Conservation (phyloP, 2,888 invertebrate genomes). For the Nomada fucata region DNA sequence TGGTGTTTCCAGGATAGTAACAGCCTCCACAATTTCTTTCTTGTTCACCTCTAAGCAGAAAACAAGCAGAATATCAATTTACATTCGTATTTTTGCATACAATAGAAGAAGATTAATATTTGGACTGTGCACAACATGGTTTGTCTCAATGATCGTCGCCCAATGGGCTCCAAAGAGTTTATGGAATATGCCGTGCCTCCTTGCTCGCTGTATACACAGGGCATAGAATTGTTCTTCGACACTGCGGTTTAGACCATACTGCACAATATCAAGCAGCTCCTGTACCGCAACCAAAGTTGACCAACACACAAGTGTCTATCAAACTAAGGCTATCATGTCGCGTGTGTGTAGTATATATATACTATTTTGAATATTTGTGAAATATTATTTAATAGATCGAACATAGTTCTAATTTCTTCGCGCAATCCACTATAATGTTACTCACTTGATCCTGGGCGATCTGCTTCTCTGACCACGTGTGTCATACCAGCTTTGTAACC, state of each 20-base stretch:
- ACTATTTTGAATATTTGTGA: too few relatives aligned
- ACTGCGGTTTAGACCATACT: conserved; percentile 87
- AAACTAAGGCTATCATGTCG: conserved; percentile 72
- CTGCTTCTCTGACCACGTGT: conserved; percentile 99
- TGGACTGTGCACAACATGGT: conserved; percentile 88
- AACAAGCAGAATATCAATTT: conserved; percentile 37
- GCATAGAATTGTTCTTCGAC: conserved; percentile 87
- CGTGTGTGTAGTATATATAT: not conserved
- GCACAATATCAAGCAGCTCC: conserved; percentile 82
- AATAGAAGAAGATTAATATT: not conserved
- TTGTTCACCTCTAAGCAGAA: conserved; percentile 96
- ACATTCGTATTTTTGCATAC: not conserved
- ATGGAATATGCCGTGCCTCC: conserved; percentile 90
- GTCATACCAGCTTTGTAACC: conserved; percentile 99
- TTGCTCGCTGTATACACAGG: conserved; percentile 85
- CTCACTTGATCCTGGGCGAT: conserved; percentile 99
- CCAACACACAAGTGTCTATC: conserved; percentile 75
- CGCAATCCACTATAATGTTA: conserved; percentile 73
- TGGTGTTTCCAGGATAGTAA: conserved; percentile 98
- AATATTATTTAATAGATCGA: too few relatives aligned
- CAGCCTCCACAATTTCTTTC: conserved; percentile 99
- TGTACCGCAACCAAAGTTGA: conserved; percentile 76
- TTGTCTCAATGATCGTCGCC: conserved; percentile 88
- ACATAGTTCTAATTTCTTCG: too few relatives aligned
- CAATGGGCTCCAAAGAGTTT: conserved; percentile 89